Conservation (phyloP, 1,140 invertebrate species). For the Maconellicoccus hirsutus region DNA sequence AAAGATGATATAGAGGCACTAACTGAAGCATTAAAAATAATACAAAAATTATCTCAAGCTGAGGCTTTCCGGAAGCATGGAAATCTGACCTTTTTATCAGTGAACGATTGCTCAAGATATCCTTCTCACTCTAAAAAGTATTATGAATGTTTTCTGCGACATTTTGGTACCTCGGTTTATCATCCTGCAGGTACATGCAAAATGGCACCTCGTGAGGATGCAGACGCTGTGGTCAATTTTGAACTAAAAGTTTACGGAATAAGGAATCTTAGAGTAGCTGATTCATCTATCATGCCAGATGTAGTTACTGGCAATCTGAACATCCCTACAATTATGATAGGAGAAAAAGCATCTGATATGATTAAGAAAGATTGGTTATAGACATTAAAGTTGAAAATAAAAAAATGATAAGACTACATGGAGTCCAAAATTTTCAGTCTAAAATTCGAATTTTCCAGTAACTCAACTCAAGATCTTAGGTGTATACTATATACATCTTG, state of each 20-base stretch:
- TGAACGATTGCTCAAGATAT: slow-evolving; percentile 52
- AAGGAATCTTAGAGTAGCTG: slow-evolving; percentile 46
- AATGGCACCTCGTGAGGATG: slow-evolving; percentile 46
- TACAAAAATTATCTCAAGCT: slow-evolving; percentile 33
- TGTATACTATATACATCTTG: too few relatives aligned
- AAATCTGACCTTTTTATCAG: neutral
- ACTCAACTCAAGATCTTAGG: too few relatives aligned
- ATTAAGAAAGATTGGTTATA: slow-evolving; percentile 43
- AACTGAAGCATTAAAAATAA: slow-evolving; percentile 34
- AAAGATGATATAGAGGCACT: slow-evolving; percentile 36
- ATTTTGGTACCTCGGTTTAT: slow-evolving; percentile 35
- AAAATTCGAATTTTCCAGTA: too few relatives aligned
- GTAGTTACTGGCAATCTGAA: slow-evolving; percentile 56
- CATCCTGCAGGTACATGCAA: slow-evolving; percentile 46
- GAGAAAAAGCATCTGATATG: slow-evolving; percentile 50
- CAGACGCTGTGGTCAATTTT: slow-evolving; percentile 46
- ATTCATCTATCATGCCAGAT: slow-evolving; percentile 58
- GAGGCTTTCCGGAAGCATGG: slow-evolving; percentile 28
- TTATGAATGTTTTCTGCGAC: slow-evolving; percentile 34
- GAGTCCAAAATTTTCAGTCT: too few relatives aligned
- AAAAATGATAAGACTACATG: too few relatives aligned
- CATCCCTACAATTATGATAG: slow-evolving; percentile 56
- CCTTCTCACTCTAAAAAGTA: slow-evolving; percentile 53
- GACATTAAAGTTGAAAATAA: too few relatives aligned
- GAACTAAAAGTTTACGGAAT: slow-evolving; percentile 47